These are phyloP conservation scores for Drosophila subobscura DNA, from an alignment of 1,140 invertebrate species.

Conservation along the genomic window DNA sequence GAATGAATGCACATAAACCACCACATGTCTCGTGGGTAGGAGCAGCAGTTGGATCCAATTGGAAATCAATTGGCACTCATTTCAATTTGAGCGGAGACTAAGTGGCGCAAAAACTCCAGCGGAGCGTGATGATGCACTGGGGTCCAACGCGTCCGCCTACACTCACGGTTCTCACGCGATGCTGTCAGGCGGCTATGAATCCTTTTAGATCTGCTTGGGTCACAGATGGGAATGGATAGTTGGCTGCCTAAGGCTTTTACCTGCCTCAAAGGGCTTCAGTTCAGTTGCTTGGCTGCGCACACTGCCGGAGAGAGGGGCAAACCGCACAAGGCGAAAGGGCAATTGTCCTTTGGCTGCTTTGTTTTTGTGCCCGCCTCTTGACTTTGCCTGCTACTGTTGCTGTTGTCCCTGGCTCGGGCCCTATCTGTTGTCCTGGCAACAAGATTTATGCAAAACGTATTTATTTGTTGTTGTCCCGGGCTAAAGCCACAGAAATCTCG, in stretches of 20 bases:
- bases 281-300: constrained; percentile 52
- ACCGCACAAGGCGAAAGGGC: constrained; percentile 12
- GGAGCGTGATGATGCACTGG: constrained; percentile 64
- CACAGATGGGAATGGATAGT: constrained; percentile 1
- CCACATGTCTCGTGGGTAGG: constrained; percentile 23
- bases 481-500: constrained; percentile 11
- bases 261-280: constrained; percentile 28
- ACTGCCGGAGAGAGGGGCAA: constrained; percentile 1
- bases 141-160: constrained; percentile 34
- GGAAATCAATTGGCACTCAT: constrained; percentile 50
- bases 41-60: constrained; percentile 2
- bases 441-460: constrained; percentile 71
- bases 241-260: constrained; percentile 2
- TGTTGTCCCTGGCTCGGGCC: neutral
- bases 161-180: constrained; percentile 24
- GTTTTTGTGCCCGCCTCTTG: constrained; percentile 44
- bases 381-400: constrained; percentile 39
- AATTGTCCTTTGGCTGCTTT: constrained; percentile 43
- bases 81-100: constrained; percentile 65
- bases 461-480: constrained; percentile 51
- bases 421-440: constrained; percentile 32
- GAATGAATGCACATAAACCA: constrained; percentile 25
- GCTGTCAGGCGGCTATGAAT: neutral
- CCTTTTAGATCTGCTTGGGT: constrained; percentile 15
- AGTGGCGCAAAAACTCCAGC: constrained; percentile 49